Base-by-base conservation (phyloP, 2,113 vertebrate species). In the Trematomus loennbergii region DNA sequence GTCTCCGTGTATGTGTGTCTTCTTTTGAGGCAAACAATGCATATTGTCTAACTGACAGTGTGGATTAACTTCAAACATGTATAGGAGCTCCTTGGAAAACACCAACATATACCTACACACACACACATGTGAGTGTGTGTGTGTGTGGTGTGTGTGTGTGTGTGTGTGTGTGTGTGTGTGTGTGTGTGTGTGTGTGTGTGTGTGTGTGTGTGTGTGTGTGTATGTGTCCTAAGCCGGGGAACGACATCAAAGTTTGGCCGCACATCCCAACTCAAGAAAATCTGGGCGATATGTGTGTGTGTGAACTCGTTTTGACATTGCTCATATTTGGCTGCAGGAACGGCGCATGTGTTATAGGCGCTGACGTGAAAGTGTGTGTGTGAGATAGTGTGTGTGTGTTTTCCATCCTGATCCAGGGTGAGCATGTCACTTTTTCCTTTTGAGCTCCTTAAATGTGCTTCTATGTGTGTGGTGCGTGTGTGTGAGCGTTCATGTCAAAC, bases 191-290 rank as follows among this genome's bases (percentile, higher is more conserved):
- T 53, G 25, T 65, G 63, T 48, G 60, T 49, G 71, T 60, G 71
- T 36, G 36, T 36, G 60, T 49, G 71, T 60, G 71, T 36, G 36
- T 36, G 5, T 36, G 60, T 50, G 72, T 61, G 72, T 45, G 17
- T 20, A 20, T 53, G 25, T 65, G 63, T 48, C 33, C 18, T 33
- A 65, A 72, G 61, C 36, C 8, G 5, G 20, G 36, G 76, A 46
- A 13, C 45, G 62, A 85, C 65, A 69, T 85, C 73, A 89, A 92
- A 90, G 87, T 92, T 92, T 87, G 25, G 45, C 65, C 54, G 12
- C 5, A 25, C 1, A 13, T 29, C 61, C 12, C 63, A 85, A 76
- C 69, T 82, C 71, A 0, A 60, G 36, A 22, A 59, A 67, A 61
- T 36, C 15, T 16, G 49, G 5, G 13, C 29, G 67, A 65, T 18